These are phyloP conservation scores for Rhagologus leucostigma DNA, from an alignment of 2,113 vertebrate species.

Conservation along the genomic window DNA sequence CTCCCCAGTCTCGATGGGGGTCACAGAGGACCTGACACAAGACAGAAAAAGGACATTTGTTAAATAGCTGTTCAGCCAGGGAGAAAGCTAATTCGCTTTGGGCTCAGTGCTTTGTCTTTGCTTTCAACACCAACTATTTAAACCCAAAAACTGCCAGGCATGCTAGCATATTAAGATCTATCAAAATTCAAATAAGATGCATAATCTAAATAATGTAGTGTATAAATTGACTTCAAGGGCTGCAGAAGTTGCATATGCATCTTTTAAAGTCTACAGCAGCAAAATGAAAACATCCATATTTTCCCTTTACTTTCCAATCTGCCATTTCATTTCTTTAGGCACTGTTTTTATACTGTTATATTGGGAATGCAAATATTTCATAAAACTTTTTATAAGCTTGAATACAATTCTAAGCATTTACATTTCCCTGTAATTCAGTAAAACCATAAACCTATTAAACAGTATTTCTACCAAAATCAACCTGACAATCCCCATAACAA, in stretches of 20 bases:
- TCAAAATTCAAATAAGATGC: background rate
- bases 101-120: background rate
- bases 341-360: background rate
- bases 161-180: background rate
- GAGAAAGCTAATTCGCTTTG: background rate
- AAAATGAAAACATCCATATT: background rate
- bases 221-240: background rate
- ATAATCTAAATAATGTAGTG: background rate
- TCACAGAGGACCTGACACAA: background rate
- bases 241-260: background rate
- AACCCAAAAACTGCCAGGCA: background rate
- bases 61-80: background rate
- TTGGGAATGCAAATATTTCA: background rate
- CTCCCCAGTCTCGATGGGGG: accelerated
- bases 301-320: background rate
- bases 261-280: background rate
- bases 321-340: background rate
- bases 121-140: background rate
- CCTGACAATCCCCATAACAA: background rate
- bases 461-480: background rate
- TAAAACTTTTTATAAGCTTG: background rate
- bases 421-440: background rate
- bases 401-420: background rate
- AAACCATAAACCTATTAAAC: background rate
- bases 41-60: background rate